A percentile compares a stretch with the other conserved stretches of the same genome.
These are phyloP conservation scores for Nezara viridula DNA, from an alignment of 2,888 invertebrate genomes.

Conservation along the genomic window DNA sequence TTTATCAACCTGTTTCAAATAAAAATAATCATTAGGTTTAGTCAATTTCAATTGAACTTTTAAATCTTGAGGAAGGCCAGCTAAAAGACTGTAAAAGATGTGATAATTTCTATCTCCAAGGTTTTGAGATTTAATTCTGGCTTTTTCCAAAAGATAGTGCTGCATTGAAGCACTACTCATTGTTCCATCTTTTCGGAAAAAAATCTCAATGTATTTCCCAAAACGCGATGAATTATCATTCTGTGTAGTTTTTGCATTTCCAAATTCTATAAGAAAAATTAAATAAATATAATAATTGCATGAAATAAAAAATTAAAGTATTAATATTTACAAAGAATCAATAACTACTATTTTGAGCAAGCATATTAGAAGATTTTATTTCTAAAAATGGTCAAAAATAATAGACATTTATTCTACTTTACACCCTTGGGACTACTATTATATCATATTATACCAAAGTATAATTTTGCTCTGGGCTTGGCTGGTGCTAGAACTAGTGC, in stretches of 20 bases:
- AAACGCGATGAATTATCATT: constrained; percentile 94
- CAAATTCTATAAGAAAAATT: constrained; percentile 78
- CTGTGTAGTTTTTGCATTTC: constrained; percentile 89
- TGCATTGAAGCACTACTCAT: constrained; percentile 96
- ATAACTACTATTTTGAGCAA: no score
- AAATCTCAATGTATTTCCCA: constrained; percentile 94
- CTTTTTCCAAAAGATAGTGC: constrained; percentile 95
- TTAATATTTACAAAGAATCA: not conserved
- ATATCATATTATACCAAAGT: no score
- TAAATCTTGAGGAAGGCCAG: constrained; percentile 85
- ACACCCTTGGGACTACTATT: no score
- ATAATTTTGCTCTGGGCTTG: no score
- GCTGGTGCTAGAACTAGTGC: no score
- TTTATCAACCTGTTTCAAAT: constrained; percentile 74
- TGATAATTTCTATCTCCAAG: constrained; percentile 95
- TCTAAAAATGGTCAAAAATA: no score
- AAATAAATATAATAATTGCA: not conserved
- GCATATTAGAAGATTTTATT: no score
- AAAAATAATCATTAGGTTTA: constrained; percentile 82
- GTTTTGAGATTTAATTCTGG: constrained; percentile 90
- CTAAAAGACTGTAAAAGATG: constrained; percentile 92
- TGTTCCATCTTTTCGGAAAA: constrained; percentile 86
- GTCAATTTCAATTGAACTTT: constrained; percentile 82
- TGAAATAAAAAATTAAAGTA: no score
- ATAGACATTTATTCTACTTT: no score